Conservation (phyloP, 2,888 invertebrate species). For the Leucophenga maculata region DNA sequence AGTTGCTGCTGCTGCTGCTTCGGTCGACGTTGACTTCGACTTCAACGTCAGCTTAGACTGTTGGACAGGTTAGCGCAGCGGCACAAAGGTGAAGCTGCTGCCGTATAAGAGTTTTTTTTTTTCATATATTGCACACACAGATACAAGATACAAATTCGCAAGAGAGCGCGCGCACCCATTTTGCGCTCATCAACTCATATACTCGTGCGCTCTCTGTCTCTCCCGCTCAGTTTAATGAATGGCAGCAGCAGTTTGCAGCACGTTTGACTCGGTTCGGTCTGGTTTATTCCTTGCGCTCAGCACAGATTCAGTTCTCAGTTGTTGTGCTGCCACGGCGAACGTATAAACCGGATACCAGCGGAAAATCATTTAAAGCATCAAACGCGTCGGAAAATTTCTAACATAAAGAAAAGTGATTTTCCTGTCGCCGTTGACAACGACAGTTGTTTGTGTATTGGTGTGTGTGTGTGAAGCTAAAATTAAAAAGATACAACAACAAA, state of each 20-base stretch:
- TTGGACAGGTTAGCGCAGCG: conserved; percentile 1
- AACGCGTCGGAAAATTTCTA: conserved; percentile 27
- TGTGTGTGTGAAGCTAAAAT: conserved; percentile 28
- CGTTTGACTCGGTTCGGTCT: conserved; percentile 23
- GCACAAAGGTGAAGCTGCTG: conserved; percentile 17
- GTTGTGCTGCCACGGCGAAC: conserved; percentile 69
- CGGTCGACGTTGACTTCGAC: neutral
- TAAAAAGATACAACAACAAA: conserved; percentile 10
- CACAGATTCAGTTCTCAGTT: conserved; percentile 71
- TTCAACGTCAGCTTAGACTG: neutral
- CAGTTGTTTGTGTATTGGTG: conserved; percentile 18
- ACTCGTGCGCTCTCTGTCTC: conserved; percentile 9
- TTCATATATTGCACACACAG: too few species aligned
- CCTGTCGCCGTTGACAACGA: neutral
- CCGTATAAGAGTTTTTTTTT: conserved; percentile 1
- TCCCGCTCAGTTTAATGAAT: neutral
- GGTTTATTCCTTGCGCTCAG: conserved; percentile 51
- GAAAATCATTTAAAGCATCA: conserved; percentile 29
- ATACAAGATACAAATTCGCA: neutral
- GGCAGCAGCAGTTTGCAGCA: neutral
- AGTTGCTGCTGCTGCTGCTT: neutral
- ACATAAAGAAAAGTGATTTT: conserved; percentile 5
- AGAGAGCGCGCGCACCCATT: conserved; percentile 5
- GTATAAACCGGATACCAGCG: conserved; percentile 59
- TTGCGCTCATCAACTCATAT: conserved; percentile 16